These are phyloP conservation scores for Zaprionus davidi DNA, from an alignment of 1,140 invertebrate species.

Conservation along the genomic window DNA sequence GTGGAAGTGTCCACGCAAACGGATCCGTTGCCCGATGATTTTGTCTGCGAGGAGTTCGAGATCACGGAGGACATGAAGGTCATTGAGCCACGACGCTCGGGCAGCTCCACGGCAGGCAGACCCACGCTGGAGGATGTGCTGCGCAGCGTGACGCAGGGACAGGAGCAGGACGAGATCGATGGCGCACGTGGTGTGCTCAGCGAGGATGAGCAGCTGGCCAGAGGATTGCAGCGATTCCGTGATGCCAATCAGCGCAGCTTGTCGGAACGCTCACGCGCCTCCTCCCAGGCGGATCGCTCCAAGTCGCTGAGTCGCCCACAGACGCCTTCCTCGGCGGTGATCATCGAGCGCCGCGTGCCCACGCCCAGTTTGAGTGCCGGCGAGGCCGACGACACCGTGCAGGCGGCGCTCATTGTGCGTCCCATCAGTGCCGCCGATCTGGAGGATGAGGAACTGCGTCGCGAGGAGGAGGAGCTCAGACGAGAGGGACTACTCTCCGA, in stretches of 20 bases:
- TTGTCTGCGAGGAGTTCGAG: constrained; percentile 88
- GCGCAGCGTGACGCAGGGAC: constrained; percentile 50
- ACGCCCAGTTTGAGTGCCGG: constrained; percentile 85
- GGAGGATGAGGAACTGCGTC: constrained; percentile 66
- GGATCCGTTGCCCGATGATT: constrained; percentile 91
- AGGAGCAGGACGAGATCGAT: constrained; percentile 61
- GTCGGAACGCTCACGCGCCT: constrained; percentile 85
- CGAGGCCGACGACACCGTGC: constrained; percentile 84
- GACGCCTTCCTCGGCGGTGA: constrained; percentile 86
- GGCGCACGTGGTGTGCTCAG: constrained; percentile 50
- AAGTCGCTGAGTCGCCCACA: constrained; percentile 85
- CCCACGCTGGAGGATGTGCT: constrained; percentile 77
- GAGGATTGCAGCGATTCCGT: constrained; percentile 83
- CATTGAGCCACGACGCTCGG: constrained; percentile 66
- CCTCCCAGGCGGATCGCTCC: constrained; percentile 85
- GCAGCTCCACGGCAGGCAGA: constrained; percentile 43
- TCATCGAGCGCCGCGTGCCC: constrained; percentile 86
- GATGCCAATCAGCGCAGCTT: constrained; percentile 85
- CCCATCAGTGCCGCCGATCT: constrained; percentile 83
- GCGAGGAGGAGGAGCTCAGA: constrained; percentile 74
- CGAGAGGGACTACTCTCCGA: constrained; percentile 81
- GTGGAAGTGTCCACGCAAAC: constrained; percentile 92
- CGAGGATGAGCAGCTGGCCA: constrained; percentile 83
- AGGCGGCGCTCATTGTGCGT: constrained; percentile 86
- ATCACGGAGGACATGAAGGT: constrained; percentile 85